Base-by-base conservation (phyloP, 2,113 vertebrate genomes). In the Seriola rivoliana region DNA sequence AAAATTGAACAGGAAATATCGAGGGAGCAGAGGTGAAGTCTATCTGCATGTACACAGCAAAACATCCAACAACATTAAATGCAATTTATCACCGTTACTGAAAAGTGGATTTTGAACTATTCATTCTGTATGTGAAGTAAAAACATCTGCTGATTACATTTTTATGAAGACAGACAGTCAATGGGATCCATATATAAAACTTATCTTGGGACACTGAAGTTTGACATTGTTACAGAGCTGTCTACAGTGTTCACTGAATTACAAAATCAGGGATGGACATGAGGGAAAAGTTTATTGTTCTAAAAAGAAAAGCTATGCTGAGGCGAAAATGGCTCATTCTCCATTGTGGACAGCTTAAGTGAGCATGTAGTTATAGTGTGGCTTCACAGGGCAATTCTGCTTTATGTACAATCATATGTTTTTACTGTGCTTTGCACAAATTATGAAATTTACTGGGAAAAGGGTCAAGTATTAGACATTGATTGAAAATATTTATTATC, bases 1-100 rank as follows among this genome's bases (percentile, higher is more conserved):
- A 93, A 77, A 89, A 71, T 57, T 80, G 23, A 82, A 86, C 63
- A 84, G 48, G 64, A 79, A 40, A 78, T n/a, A 77, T 38, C 38
- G 36, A 67, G 16, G 12, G 48, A 25, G 36, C 65, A 74, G 25
- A 52, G 50, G 16, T 46, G n/a, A 80, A 81, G 65, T 65, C 21
- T 50, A 75, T 60, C 70, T 59, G 38, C 34, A 65, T 48, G n/a
- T 59, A 77, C 50, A 84, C 80, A 48, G 42, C 38, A 71, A 71
- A 40, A 29, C 55, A 58, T 29, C 23, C 12, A 58, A 58, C 23
- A 36, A 72, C 54, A 59, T 55, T 34, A 16, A 78, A 74, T 36
- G 23, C 25, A 60, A 21, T 21, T 52, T 2, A 66, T 71, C 7
- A 48, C 25, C 7, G 4, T 34, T 55, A 5, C 11, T 23, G 19